Base-by-base conservation (phyloP, 2,888 invertebrate genomes). In the Cheilosia urbana region DNA sequence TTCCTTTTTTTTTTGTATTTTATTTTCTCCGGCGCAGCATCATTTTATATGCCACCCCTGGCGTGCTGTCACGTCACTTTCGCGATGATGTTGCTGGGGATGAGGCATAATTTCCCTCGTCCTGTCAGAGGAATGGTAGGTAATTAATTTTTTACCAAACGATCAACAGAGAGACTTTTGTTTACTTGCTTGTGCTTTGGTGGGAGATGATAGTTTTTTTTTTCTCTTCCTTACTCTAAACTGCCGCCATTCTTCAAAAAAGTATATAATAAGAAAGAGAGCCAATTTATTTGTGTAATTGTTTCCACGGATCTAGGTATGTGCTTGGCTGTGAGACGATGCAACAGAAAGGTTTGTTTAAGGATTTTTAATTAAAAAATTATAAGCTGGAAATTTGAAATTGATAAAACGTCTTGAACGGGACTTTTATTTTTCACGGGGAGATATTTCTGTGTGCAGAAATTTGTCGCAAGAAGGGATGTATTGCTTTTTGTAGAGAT, bases 121-220 rank as follows among this genome's bases (percentile, higher is more conserved):
- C 58, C 55, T 83, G 66, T 79, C 79, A 78, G 69, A 60, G 73
- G 69, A 79, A 84, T 84, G 79, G 79, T 84, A 84, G 79, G 79
- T 84, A 84, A 84, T 84, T 84, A 73, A 75, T 84, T 83, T 79
- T 84, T 51, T 84, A 58, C 69, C 58, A 84, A 84, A 71, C 83
- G 83, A 84, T 79, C 83, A 79, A 79, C 78, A 53, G 75, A 57
- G 73, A 68, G 51, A 69, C 58, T 79, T 75, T 73, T 78, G 83
- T 83, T 83, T 68, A 63, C 73, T 73, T 73, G 68, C 63, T 73
- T 62, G 40, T 30, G 57, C 68, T 63, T 57, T 73, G 55, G 63
- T 65, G 49, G 63, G 51, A 71, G 57, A 65, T 63, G 51, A 71
- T 63, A 62, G 66, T 51, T 73, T 66, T 72, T 40, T 21, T 42